Evolutionary conservation across 2,888 invertebrate genomes (phyloP).

Genomic region (Graphium colonna): DNA sequence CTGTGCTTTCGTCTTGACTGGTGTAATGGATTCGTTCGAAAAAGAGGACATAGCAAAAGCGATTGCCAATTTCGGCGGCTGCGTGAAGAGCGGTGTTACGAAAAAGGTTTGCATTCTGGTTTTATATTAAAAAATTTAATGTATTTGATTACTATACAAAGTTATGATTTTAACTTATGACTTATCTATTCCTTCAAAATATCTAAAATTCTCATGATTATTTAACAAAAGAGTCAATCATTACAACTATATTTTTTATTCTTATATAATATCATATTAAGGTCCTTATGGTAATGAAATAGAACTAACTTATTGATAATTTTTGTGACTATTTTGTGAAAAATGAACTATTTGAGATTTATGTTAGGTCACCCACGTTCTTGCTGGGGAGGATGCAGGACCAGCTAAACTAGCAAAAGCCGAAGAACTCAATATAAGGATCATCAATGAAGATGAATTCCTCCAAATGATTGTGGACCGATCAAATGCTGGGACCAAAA

Average conservation of each 20-base stretch:
- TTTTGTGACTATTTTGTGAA: too few species aligned
- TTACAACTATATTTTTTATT: too few species aligned
- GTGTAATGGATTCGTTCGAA: conserved; percentile 93
- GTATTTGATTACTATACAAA: too few species aligned
- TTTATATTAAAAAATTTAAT: too few species aligned
- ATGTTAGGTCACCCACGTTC: conserved; percentile 85
- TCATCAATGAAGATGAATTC: conserved; percentile 90
- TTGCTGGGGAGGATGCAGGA: conserved; percentile 93
- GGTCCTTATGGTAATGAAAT: too few species aligned
- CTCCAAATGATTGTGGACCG: conserved; percentile 86
- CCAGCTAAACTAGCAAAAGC: conserved; percentile 91
- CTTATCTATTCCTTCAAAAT: too few species aligned
- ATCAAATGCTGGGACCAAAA: conserved; percentile 46
- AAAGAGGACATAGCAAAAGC: conserved; percentile 87
- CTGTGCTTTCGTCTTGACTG: conserved; percentile 88
- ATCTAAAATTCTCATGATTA: too few species aligned
- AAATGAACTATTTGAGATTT: too few species aligned
- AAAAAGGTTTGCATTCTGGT: conserved; percentile 86
- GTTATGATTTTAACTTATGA: too few species aligned
- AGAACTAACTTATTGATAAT: too few species aligned
- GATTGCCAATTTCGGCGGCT: conserved; percentile 90
- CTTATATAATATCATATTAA: too few species aligned
- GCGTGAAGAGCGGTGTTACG: conserved; percentile 85
- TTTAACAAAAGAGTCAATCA: too few species aligned
- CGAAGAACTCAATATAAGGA: conserved; percentile 83